These are phyloP conservation scores for Callipepla squamata DNA, from an alignment of 2,113 vertebrate species.

Conservation along the genomic window DNA sequence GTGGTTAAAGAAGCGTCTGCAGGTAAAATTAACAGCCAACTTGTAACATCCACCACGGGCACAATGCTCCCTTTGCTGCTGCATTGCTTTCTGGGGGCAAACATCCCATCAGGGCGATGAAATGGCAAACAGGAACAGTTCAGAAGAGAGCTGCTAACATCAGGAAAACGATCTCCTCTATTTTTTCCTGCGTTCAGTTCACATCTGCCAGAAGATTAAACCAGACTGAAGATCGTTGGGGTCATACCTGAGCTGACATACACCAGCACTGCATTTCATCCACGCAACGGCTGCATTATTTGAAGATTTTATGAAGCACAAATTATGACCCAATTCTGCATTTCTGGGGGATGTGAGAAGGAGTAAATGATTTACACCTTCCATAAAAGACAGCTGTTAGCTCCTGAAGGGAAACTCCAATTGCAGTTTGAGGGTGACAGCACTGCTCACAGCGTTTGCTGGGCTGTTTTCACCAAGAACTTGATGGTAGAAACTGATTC, in stretches of 20 bases:
- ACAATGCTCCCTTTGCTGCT: background rate
- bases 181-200: background rate
- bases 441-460: rapidly evolving
- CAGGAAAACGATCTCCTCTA: background rate
- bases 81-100: background rate
- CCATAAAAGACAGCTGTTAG: background rate
- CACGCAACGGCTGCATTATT: background rate
- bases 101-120: background rate
- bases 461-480: rapidly evolving
- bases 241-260: background rate
- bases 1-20: background rate
- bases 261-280: background rate
- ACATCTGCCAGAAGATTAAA: background rate
- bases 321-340: background rate
- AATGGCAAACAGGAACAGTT: background rate
- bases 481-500: background rate
- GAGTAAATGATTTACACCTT: background rate
- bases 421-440: background rate
- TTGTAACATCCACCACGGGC: background rate
- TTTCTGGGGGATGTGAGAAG: background rate
- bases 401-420: background rate
- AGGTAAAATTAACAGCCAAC: background rate
- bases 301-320: background rate
- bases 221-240: background rate
- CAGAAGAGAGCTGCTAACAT: background rate